Evolutionary conservation across 2,797 vertebrate genomes (phyloP).

Genomic region (Pangasius sanitwongsei): DNA sequence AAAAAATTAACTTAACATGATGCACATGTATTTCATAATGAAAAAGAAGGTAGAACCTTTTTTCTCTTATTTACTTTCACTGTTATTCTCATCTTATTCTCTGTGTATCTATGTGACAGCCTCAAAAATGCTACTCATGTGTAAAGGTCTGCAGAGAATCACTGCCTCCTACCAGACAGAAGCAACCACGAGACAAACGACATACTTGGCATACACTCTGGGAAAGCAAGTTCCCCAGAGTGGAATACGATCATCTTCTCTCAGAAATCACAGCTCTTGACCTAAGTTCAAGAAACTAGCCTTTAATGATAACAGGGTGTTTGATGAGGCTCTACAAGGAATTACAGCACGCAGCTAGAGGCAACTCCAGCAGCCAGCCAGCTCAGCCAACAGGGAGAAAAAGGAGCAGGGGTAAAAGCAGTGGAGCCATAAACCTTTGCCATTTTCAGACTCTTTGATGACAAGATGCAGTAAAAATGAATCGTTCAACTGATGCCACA

Average conservation of each 20-base stretch:
- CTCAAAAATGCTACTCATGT: not conserved
- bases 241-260: slow-evolving; percentile 6
- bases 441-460: not conserved
- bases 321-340: slow-evolving; percentile 4
- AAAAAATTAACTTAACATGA: not conserved
- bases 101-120: not conserved
- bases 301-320: not conserved
- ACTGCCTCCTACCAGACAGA: not conserved
- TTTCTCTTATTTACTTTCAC: not conserved
- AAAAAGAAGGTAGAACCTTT: not conserved
- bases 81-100: not conserved
- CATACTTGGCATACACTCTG: not conserved
- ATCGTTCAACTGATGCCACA: not conserved
- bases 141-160: not conserved
- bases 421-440: not conserved
- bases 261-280: slow-evolving; percentile 13
- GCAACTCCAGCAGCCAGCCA: not conserved
- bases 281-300: not conserved
- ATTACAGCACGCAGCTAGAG: not conserved
- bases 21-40: not conserved
- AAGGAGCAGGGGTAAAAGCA: not conserved
- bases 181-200: not conserved
- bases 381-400: not conserved
- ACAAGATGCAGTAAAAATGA: not conserved
- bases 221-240: not conserved